These are phyloP conservation scores for Chiridota heheva DNA, from an alignment of 35 echinoderm and acorn worm genomes.

Conservation along the genomic window DNA sequence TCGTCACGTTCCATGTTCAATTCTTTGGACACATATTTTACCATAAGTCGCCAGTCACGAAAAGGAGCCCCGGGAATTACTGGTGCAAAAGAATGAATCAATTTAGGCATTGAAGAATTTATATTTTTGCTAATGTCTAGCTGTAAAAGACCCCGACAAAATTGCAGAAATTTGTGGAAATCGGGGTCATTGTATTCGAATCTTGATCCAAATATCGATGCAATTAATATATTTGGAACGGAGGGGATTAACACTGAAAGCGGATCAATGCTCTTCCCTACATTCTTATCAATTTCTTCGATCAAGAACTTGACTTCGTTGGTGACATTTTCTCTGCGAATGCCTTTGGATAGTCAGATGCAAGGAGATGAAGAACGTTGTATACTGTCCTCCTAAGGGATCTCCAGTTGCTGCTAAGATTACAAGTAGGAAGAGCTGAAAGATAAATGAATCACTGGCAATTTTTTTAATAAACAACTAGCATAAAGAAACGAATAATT, in stretches of 20 bases:
- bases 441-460: too few species aligned
- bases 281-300: background rate
- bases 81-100: constrained; percentile 15
- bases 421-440: background rate
- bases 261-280: constrained; percentile 8
- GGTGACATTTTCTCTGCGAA: constrained; percentile 13
- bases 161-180: constrained; percentile 24
- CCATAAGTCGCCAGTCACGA: constrained; percentile 6
- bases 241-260: background rate
- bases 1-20: constrained; percentile 47
- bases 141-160: too few species aligned
- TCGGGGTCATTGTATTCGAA: constrained; percentile 8
- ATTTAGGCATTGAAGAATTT: too few species aligned
- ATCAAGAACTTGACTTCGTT: background rate
- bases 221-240: constrained; percentile 10
- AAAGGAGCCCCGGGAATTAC: too few species aligned
- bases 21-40: background rate
- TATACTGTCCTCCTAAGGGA: constrained; percentile 13
- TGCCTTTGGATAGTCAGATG: background rate
- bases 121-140: too few species aligned
- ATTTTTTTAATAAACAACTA: too few species aligned
- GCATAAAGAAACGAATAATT: too few species aligned
- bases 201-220: constrained; percentile 13
- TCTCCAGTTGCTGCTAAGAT: too few species aligned
- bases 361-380: constrained; percentile 13